Conservation (phyloP, 2,888 invertebrate species). For the Morpho deidamia region DNA sequence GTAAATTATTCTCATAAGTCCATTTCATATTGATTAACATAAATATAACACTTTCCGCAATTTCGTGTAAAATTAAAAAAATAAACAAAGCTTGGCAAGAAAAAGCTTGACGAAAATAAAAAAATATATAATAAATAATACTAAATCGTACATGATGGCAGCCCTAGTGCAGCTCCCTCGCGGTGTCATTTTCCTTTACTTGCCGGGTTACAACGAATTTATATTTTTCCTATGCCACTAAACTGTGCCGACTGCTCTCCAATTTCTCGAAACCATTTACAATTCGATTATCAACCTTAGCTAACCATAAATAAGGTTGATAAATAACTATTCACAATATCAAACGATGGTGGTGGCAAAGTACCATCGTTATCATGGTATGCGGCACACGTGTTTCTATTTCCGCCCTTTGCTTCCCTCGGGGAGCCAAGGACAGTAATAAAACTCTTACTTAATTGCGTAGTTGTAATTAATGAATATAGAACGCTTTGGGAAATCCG, state of each 20-base stretch:
- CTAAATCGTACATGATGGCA: background rate
- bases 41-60: too few relatives aligned
- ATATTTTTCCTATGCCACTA: conserved; percentile 37
- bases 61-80: too few relatives aligned
- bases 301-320: background rate
- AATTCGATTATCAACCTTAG: conserved; percentile 9
- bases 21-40: too few relatives aligned
- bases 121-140: too few relatives aligned
- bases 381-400: conserved; percentile 65
- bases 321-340: background rate
- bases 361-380: conserved; percentile 51
- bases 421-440: conserved; percentile 58
- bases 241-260: conserved; percentile 19
- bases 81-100: too few relatives aligned
- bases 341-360: conserved; percentile 24
- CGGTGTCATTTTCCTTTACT: conserved; percentile 54
- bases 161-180: conserved; percentile 23
- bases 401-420: conserved; percentile 65
- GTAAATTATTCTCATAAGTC: too few relatives aligned
- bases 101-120: too few relatives aligned
- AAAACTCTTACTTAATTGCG: conserved; percentile 60
- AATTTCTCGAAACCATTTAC: background rate
- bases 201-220: conserved; percentile 41
- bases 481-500: background rate
- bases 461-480: conserved; percentile 39